Evolutionary conservation across 2,888 invertebrate species (phyloP), one percentile per base, ranked within the genome.

Genomic region (Drosophila mayaguana): DNA sequence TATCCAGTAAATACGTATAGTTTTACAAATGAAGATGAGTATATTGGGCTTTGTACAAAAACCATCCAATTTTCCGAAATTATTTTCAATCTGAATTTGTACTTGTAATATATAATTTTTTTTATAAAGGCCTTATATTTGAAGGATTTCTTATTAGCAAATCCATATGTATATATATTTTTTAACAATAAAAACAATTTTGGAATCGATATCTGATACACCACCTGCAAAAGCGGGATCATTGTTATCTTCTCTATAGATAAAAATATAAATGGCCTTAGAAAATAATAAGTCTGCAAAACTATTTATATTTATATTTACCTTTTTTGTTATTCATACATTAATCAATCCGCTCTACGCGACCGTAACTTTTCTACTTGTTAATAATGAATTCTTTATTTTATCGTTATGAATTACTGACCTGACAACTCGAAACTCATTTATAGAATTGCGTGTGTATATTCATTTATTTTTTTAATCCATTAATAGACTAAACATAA

Each of bases 401-500:
- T 22, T 0, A 36, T 4, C 5, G 12, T 3, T 6, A 18, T 25
- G 40, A 40, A 8, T 25, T 25, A 38, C 40, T 11, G n/a, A 43
- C 16, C 20, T 32, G 16, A 34, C 5, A 22, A 43, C 6, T 56
- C 1, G 28, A 56, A 56, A 42, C 32, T 28, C n/a, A 5, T 22
- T 5, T 32, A 40, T 5, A 4, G n/a, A 14, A 25, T 51, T 81
- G 81, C 78, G 73, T 81, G 77, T 78, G 78, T 78, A 78, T 78
- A 77, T 81, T 81, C 86, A 72, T 84, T 90, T 83, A 88, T 88
- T 84, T 80, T 77, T 74, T 71, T 69, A 84, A 90, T 84, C 87
- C 87, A 86, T 84, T 80, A 70, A 88, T 83, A 81, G 90, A 90
- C 82, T 83, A 90, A 91, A 89, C 90, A 89, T 86, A 91, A 91